Conservation (phyloP, 1,140 invertebrate genomes). For the Harpegnathos saltator region DNA sequence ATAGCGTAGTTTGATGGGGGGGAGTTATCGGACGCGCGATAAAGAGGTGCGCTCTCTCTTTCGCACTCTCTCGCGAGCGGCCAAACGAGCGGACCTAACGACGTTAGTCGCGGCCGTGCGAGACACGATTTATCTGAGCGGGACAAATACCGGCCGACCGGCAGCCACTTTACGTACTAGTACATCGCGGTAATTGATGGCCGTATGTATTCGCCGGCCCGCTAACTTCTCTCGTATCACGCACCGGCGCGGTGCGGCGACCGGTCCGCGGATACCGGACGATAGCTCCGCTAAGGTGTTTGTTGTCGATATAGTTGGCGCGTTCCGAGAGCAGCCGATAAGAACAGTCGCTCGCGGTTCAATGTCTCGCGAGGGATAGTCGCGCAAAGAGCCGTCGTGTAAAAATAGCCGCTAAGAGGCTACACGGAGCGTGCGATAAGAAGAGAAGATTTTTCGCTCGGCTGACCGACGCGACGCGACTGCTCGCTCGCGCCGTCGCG, state of each 20-base stretch:
- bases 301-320: constrained; percentile 49
- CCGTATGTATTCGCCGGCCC: constrained; percentile 40
- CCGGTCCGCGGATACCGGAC: constrained; percentile 20
- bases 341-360: background rate
- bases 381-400: background rate
- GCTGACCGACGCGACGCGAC: background rate
- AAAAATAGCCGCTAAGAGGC: constrained; percentile 8
- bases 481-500: too few species aligned
- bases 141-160: constrained; percentile 29
- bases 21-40: background rate
- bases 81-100: background rate
- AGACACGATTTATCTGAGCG: constrained; percentile 34
- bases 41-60: background rate
- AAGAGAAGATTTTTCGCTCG: constrained; percentile 28
- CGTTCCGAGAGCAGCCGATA: constrained; percentile 47
- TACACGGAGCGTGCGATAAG: constrained; percentile 9
- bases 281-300: constrained; percentile 11
- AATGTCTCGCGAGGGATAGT: background rate
- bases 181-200: constrained; percentile 68
- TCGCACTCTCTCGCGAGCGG: background rate
- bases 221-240: constrained; percentile 13
- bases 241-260: too few species aligned
- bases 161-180: constrained; percentile 40
- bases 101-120: background rate
- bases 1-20: too few species aligned